These are phyloP conservation scores for Hypocryptadius cinnamomeus DNA, from an alignment of 2,113 vertebrate genomes.

Conservation along the genomic window DNA sequence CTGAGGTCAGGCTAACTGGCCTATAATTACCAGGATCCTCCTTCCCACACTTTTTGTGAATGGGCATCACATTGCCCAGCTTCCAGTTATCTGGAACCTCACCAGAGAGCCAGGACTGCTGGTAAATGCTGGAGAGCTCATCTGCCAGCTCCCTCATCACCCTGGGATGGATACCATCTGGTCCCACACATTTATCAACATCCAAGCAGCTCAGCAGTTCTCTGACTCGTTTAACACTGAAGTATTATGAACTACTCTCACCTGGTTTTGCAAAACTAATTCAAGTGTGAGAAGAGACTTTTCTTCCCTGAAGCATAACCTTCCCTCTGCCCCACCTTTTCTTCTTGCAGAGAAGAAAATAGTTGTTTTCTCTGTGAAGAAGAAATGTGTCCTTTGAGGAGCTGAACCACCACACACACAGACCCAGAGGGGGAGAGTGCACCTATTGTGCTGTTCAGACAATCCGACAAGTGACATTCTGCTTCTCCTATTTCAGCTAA, in stretches of 20 bases:
- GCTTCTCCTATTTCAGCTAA: not conserved
- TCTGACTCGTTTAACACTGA: not conserved
- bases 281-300: not conserved
- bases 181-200: not conserved
- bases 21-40: not conserved
- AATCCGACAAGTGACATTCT: not conserved
- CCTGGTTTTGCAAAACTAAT: conserved; percentile 33
- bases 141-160: not conserved
- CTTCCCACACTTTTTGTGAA: not conserved
- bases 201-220: not conserved
- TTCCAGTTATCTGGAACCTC: not conserved
- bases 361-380: not conserved
- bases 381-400: not conserved
- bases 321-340: not conserved
- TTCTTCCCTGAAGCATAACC: conserved; percentile 5
- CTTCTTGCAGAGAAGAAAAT: not conserved
- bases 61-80: not conserved
- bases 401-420: not conserved
- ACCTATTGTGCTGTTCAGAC: conserved; percentile 9
- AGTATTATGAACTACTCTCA: not conserved
- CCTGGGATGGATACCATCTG: not conserved
- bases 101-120: not conserved
- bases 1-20: not conserved
- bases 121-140: not conserved
- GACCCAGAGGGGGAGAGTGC: not conserved